Percentiles rank a stretch among this genome's conserved stretches.
Evolutionary conservation across 2,888 invertebrate species (phyloP).

Genomic region (Melikaiella ostensackeni): DNA sequence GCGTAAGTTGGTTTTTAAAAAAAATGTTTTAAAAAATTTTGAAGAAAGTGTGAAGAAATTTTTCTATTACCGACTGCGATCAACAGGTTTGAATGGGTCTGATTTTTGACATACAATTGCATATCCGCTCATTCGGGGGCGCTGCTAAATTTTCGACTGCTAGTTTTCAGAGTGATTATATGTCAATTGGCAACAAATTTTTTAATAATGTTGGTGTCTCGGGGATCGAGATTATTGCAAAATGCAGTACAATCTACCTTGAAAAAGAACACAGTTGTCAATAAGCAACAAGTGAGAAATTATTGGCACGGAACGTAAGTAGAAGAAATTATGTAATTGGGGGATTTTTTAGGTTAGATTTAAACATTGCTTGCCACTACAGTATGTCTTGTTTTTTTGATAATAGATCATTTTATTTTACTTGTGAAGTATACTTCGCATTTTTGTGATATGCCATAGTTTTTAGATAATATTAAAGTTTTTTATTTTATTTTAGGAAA

Average conservation of each 20-base stretch:
- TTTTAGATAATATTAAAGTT: no score
- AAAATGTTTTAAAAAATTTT: no score
- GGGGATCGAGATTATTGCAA: slow-evolving; percentile 52
- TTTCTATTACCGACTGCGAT: background rate
- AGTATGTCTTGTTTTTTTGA: no score
- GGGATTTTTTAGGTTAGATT: slow-evolving; percentile 10
- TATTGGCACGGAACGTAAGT: slow-evolving; percentile 52
- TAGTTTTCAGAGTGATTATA: background rate
- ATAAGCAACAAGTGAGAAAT: slow-evolving; percentile 45
- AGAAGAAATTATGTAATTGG: slow-evolving; percentile 38
- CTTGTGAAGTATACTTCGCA: no score
- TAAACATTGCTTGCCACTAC: background rate
- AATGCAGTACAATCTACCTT: background rate
- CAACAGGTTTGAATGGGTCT: background rate
- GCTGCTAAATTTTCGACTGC: background rate
- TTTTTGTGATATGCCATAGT: no score
- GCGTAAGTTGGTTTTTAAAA: no score
- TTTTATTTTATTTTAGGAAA: no score
- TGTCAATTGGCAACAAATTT: background rate
- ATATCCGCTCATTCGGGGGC: background rate
- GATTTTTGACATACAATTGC: background rate
- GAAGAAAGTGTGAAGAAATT: background rate
- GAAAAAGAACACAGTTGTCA: slow-evolving; percentile 31
- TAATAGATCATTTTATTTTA: no score
- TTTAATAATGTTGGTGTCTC: slow-evolving; percentile 72